These are phyloP conservation scores for Salvelinus sp. DNA, from an alignment of 2,113 vertebrate species.

Conservation along the genomic window DNA sequence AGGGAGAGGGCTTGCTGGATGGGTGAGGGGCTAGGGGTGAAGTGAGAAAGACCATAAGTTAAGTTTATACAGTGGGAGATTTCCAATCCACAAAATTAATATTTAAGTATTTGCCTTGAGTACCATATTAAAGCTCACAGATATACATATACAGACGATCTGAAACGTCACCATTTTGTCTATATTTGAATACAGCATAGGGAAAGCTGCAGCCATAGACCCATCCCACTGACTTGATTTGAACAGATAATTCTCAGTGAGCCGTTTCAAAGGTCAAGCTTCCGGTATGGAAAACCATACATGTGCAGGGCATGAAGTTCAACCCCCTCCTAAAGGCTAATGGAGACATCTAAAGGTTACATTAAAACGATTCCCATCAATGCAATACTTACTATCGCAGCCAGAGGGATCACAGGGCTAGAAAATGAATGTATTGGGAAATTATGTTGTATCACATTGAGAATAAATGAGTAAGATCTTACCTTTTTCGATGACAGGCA, in stretches of 20 bases:
- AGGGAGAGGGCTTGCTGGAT: constrained; percentile 85
- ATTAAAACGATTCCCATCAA: not conserved
- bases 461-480: constrained; percentile 10
- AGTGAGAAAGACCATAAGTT: not conserved
- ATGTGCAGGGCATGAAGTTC: constrained; percentile 4
- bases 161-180: not conserved
- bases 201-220: not conserved
- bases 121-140: too few relatives aligned
- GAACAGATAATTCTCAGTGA: not conserved
- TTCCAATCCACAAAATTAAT: not conserved
- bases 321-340: not conserved
- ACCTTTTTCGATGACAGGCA: constrained; percentile 76
- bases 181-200: not conserved
- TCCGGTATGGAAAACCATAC: not conserved
- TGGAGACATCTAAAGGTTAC: not conserved
- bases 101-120: too few relatives aligned
- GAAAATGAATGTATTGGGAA: too few relatives aligned
- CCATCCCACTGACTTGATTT: not conserved
- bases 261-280: not conserved
- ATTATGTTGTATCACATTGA: too few relatives aligned
- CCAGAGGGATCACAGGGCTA: not conserved
- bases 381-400: not conserved
- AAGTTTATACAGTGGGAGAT: not conserved
- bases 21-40: constrained; percentile 67
- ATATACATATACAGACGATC: too few relatives aligned